These are phyloP conservation scores for Drosophila cracens DNA, from an alignment of 2,888 invertebrate genomes.

Conservation along the genomic window DNA sequence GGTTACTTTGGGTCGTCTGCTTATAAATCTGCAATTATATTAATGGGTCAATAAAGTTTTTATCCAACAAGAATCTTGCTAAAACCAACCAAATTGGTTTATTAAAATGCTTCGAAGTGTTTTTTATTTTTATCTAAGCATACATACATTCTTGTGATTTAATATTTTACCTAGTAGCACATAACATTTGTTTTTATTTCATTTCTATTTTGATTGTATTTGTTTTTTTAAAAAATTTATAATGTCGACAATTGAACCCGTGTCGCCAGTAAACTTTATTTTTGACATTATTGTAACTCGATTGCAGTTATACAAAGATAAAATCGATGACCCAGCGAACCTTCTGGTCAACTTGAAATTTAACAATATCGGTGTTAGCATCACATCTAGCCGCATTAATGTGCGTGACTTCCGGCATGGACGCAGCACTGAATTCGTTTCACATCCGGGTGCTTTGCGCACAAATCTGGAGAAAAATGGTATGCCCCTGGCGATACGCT, in stretches of 20 bases:
- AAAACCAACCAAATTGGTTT: neutral
- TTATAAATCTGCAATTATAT: neutral
- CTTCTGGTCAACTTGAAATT: slow-evolving; percentile 58
- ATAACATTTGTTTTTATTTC: neutral
- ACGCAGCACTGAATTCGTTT: slow-evolving; percentile 58
- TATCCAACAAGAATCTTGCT: neutral
- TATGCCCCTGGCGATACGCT: slow-evolving; percentile 56
- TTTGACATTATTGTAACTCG: slow-evolving; percentile 70
- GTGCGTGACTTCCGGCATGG: slow-evolving; percentile 69
- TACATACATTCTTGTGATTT: slow-evolving; percentile 6
- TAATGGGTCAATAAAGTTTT: neutral
- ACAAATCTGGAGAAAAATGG: slow-evolving; percentile 52
- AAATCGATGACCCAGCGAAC: slow-evolving; percentile 40
- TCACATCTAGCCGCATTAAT: slow-evolving; percentile 78
- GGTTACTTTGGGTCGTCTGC: neutral
- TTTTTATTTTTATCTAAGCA: neutral
- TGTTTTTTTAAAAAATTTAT: neutral
- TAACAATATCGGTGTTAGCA: slow-evolving; percentile 49
- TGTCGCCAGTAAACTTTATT: slow-evolving; percentile 45
- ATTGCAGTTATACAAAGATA: slow-evolving; percentile 45
- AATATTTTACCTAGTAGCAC: neutral
- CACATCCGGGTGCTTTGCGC: slow-evolving; percentile 47
- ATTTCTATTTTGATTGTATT: slow-evolving; percentile 1
- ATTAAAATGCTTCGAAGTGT: neutral
- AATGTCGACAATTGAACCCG: slow-evolving; percentile 17